Evolutionary conservation across 2,797 vertebrate genomes (phyloP).

Genomic region (Hydrophis major): DNA sequence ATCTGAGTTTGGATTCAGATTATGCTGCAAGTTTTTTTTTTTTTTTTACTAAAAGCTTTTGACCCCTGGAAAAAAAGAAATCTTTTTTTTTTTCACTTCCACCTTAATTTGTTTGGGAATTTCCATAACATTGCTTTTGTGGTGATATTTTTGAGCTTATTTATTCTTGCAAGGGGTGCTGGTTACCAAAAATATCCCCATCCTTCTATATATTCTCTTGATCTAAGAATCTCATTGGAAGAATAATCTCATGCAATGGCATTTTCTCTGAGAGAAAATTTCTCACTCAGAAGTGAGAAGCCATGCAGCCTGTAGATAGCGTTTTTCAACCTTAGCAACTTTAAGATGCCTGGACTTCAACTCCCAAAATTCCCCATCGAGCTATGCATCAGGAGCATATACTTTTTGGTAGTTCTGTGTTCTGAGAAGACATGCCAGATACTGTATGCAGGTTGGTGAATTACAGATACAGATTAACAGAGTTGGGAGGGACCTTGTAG

Average conservation of each 20-base stretch:
- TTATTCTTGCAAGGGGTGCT: neutral
- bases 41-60: neutral
- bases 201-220: neutral
- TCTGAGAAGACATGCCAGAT: neutral
- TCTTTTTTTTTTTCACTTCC: too few species aligned
- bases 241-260: neutral
- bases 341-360: neutral
- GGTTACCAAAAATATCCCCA: neutral
- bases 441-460: neutral
- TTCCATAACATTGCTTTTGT: neutral
- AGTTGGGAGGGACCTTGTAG: too few species aligned
- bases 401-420: neutral
- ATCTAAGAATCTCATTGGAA: neutral
- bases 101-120: neutral
- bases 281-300: neutral
- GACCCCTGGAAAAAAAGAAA: neutral
- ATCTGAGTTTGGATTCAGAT: neutral
- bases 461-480: too few species aligned
- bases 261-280: neutral
- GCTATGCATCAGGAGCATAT: neutral
- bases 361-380: neutral
- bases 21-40: neutral
- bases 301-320: neutral
- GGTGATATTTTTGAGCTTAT: neutral
- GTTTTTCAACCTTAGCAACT: neutral